Conservation (phyloP, 2,888 invertebrate genomes). For the Amblyjoppa fuscipennis region DNA sequence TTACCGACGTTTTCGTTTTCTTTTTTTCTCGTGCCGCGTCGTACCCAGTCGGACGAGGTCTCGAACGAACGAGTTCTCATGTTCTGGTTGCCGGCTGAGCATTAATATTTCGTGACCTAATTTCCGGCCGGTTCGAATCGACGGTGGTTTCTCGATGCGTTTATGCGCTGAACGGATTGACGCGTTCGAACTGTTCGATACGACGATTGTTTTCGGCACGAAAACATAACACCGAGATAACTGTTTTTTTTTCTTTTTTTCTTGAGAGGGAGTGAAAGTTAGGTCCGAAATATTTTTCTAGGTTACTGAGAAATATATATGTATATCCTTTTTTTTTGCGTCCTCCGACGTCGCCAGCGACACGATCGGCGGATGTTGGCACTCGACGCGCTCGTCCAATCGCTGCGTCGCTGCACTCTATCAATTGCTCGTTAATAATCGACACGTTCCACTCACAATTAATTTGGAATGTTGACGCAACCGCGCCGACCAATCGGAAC, state of each 20-base stretch:
- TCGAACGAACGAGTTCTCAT: not conserved
- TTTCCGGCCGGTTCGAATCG: conserved; percentile 17
- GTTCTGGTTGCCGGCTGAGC: conserved; percentile 13
- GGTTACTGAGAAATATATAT: conserved; percentile 30
- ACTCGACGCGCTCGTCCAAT: conserved; percentile 1
- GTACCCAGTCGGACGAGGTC: not conserved
- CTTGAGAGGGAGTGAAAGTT: not conserved
- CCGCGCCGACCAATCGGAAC: not conserved
- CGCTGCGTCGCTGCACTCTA: not conserved
- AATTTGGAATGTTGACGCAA: conserved; percentile 28
- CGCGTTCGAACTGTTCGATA: not conserved
- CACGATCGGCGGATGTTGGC: not conserved
- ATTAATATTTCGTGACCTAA: conserved; percentile 31
- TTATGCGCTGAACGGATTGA: not conserved
- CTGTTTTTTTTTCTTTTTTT: not conserved
- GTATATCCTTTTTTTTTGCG: not conserved
- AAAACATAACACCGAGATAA: not conserved
- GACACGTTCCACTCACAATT: conserved; percentile 36
- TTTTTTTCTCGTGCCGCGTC: not conserved
- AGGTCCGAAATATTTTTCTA: conserved; percentile 17
- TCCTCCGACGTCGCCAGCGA: not conserved
- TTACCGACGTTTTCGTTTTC: not conserved
- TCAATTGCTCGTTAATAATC: conserved; percentile 40
- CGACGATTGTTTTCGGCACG: not conserved
- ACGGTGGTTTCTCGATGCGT: conserved; percentile 1